phyloP scores from a whole-genome alignment of 2,888 invertebrate species.

The Fabriciana adippe region DNA sequence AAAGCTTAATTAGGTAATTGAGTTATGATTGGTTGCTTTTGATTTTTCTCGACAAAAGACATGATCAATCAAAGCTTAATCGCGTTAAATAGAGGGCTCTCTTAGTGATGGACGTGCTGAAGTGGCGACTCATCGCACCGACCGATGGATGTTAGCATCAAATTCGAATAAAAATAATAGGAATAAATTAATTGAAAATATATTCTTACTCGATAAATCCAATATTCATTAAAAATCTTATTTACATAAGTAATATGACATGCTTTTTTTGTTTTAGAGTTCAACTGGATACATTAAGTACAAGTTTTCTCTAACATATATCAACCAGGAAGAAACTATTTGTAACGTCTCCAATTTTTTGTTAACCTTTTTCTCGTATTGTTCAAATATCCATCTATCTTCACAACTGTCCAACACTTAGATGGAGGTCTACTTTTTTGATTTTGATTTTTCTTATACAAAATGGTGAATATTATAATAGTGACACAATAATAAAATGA shows the following conservation, averaged over 20 bases:
- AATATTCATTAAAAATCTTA: not conserved
- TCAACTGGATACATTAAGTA: not conserved
- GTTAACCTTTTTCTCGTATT: slow-evolving; percentile 36
- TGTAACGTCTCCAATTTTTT: slow-evolving; percentile 25
- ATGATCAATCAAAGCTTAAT: slow-evolving; percentile 26
- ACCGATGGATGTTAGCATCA: slow-evolving; percentile 23
- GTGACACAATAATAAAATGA: not conserved
- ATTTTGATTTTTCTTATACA: slow-evolving; percentile 4
- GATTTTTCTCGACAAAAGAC: slow-evolving; percentile 16
- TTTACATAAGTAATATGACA: too few relatives aligned
- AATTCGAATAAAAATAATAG: slow-evolving; percentile 18
- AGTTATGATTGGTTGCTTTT: not conserved
- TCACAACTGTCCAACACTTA: slow-evolving; percentile 52
- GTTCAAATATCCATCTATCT: slow-evolving; percentile 58
- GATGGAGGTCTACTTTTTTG: slow-evolving; percentile 45
- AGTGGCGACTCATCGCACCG: slow-evolving; percentile 49
- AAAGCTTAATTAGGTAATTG: not conserved
- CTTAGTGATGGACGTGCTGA: slow-evolving; percentile 51
- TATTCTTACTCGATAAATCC: not conserved
- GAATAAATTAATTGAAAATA: not conserved
- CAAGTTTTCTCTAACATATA: not conserved
- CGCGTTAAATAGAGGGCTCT: slow-evolving; percentile 31
- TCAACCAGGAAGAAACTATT: not conserved
- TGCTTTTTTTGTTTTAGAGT: too few relatives aligned
- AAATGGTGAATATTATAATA: too few relatives aligned